Evolutionary conservation across 1,140 invertebrate genomes (phyloP).

Genomic region (Teleopsis dalmanni): DNA sequence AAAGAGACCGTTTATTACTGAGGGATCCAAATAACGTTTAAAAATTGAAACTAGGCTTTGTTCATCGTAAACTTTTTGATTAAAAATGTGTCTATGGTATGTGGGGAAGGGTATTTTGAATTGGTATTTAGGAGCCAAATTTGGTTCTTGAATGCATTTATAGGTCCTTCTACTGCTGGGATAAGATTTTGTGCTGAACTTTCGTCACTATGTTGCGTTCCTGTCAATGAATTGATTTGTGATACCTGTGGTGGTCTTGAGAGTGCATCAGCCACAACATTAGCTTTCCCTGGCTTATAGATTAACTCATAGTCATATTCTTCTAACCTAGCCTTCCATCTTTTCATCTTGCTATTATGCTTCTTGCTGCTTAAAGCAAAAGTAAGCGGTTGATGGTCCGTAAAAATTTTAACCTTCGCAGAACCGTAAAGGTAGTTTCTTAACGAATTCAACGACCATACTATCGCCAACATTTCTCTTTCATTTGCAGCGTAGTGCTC

Average conservation of each 20-base stretch:
- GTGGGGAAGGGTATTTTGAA: conserved; percentile 30
- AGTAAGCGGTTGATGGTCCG: no score
- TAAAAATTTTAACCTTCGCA: no score
- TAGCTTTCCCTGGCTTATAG: no score
- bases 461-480: conserved; percentile 4
- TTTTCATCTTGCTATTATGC: no score
- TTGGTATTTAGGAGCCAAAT: conserved; percentile 35
- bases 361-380: no score
- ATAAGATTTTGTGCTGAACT: no score
- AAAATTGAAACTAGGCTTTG: conserved; percentile 12
- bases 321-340: conserved; percentile 23
- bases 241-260: conserved; percentile 20
- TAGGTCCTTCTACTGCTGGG: no score
- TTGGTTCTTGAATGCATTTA: no score
- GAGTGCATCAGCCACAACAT: conserved; percentile 18
- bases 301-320: conserved; percentile 36
- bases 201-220: no score
- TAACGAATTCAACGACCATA: conserved; percentile 1
- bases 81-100: conserved; percentile 40
- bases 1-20: conserved; percentile 12
- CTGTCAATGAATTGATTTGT: no score
- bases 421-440: conserved; percentile 9
- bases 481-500: conserved; percentile 1
- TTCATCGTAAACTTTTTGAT: conserved; percentile 23
- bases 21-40: conserved; percentile 11